phyloP scores from a whole-genome alignment of 2,888 invertebrate genomes.

The Charanyca ferruginea region DNA sequence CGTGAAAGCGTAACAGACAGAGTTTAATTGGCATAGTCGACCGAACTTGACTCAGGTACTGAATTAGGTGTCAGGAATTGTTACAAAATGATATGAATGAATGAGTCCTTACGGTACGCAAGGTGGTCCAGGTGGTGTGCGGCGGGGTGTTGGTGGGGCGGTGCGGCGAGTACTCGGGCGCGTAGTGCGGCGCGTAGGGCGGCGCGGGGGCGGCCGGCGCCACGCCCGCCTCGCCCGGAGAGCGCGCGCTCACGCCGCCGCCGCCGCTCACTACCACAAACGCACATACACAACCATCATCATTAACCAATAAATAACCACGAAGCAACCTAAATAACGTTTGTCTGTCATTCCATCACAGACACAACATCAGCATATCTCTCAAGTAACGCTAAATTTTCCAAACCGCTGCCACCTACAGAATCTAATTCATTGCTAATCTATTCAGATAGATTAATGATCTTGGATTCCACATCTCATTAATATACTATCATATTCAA shows the following conservation, averaged over 20 bases:
- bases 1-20: too few species aligned
- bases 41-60: too few species aligned
- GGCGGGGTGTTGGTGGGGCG: conserved; percentile 87
- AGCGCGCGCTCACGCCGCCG: conserved; percentile 55
- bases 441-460: conserved; percentile 64
- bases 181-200: conserved; percentile 91
- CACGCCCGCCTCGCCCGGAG: conserved; percentile 69
- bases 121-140: conserved; percentile 87
- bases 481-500: conserved; percentile 69
- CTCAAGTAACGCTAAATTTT: conserved; percentile 23
- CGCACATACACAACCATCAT: too few species aligned
- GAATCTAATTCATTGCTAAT: conserved; percentile 63
- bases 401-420: conserved; percentile 29
- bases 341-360: conserved; percentile 2
- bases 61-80: too few species aligned
- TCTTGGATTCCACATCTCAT: conserved; percentile 63
- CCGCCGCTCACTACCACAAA: conserved; percentile 52
- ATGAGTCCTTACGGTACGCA: conserved; percentile 71
- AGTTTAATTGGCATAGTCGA: too few species aligned
- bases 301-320: too few species aligned
- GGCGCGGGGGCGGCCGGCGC: conserved; percentile 89
- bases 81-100: background rate
- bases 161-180: conserved; percentile 88
- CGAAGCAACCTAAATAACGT: background rate
- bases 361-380: conserved; percentile 30